Evolutionary conservation across 2,797 vertebrate genomes (phyloP), one percentile per base, ranked within the genome.

Genomic region (Typhlichthys subterraneus): DNA sequence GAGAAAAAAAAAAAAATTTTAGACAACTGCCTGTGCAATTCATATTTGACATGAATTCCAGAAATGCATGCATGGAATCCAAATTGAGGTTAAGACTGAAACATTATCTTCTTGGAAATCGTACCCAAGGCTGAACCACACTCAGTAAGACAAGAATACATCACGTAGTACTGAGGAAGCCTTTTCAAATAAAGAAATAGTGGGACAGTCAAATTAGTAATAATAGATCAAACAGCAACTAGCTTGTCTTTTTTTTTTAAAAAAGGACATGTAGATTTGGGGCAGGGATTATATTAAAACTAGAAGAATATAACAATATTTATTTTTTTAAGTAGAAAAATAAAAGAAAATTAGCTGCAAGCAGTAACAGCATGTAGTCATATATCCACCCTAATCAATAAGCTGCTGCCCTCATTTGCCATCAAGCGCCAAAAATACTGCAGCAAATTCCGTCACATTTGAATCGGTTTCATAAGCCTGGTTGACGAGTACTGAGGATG

Each of bases 341-440:
- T 6, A 8, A 38, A 38, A 38, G 2, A 7, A 17, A 46, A 19
- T 11, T 10, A 33, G 50, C 19, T 42, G 38, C 38, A 42, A 67
- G 58, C 52, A 53, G 51, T 58, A 33, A 48, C 14, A 61, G 4
- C 45, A 61, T 46, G 12, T 12, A n/a, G 19, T 38, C n/a, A 4
- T 51, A 12, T 31, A 13, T 31, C 53, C 31, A 29, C 14, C 31
- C 15, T 69, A 2, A 76, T 71, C 29, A 65, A 59, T 65, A 62
- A 46, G 49, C 72, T 53, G 46, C 51, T 47, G 53, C 17, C 8
- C 53, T 58, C 46, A 46, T 57, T 59, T 9, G 8, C 15, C n/a
- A 31, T 45, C 69, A 70, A 61, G 8, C 52, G 45, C 31, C 12
- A 64, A 68, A 75, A 70, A 65, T 13, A 73, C 49, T 13, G 17